Evolutionary conservation across 2,797 vertebrate species (phyloP).

Genomic region (Sebastes wilsoni): DNA sequence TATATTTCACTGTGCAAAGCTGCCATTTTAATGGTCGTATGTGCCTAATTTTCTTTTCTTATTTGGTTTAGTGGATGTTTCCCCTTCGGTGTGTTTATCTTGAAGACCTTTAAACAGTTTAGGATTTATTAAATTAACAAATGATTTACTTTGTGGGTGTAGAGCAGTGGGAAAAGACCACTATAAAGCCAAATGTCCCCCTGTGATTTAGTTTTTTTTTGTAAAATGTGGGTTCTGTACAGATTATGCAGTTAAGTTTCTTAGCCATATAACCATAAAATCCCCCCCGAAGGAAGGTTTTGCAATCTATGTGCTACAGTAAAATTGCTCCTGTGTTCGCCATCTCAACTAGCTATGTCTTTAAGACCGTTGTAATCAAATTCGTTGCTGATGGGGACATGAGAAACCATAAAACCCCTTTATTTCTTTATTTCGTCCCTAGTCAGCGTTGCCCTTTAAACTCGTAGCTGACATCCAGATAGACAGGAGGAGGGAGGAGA

Average conservation of each 20-base stretch:
- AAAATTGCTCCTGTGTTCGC: not conserved
- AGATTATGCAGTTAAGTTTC: not conserved
- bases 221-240: not conserved
- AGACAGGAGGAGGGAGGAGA: constrained; percentile 27
- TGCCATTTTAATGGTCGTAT: constrained; percentile 36
- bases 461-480: not conserved
- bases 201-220: not conserved
- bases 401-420: not conserved
- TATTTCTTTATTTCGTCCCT: not conserved
- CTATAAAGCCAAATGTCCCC: constrained; percentile 34
- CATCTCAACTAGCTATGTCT: not conserved
- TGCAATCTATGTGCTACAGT: not conserved
- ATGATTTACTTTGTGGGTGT: constrained; percentile 3
- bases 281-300: not conserved
- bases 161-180: constrained; percentile 12
- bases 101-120: not conserved
- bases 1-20: constrained; percentile 39
- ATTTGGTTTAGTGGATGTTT: not conserved
- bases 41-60: constrained; percentile 37
- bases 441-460: constrained; percentile 38
- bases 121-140: not conserved
- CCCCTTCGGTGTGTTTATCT: constrained; percentile 2
- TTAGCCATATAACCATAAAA: constrained; percentile 10
- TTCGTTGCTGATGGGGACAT: not conserved
- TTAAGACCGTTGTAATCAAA: not conserved